Base-by-base conservation (phyloP, 2,888 invertebrate species). In the Scelioninae gen. 2 region DNA sequence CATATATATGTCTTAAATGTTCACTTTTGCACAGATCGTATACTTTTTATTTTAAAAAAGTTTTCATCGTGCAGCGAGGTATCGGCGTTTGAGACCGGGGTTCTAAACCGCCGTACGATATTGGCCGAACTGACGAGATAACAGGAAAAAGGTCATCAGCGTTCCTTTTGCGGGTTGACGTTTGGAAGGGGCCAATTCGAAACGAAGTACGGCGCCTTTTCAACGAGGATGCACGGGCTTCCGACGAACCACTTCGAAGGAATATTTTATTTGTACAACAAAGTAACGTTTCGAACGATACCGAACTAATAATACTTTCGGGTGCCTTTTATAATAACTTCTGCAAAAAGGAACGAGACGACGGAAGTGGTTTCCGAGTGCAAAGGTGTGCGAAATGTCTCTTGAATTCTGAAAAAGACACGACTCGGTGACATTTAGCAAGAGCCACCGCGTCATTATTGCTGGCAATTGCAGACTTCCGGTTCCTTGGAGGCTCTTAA, bases 401-500 rank as follows among this genome's bases (percentile, higher is more conserved):
- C 73, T 76, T 63, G 52, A 78, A 77, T 77, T 75, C 73, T 69
- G 77, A 77, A 76, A 76, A 37, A 60, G 68, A 33, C 73, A 31
- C 67, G 61, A 61, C 73, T 50, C 55, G 48, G 63, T 60, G 72
- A 75, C 64, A 71, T 68, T 74, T 45, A 39, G 43, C 52, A n/a
- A 48, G 13, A 46, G 13, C 28, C 28, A 15, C 16, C 9, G 63
- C 73, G 68, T 77, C 65, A 67, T 79, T 75, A 77, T 73, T 6
- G 73, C 70, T 52, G 77, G 75, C 74, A 78, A 80, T 80, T 76
- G 75, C 78, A 77, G 78, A 78, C 80, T 81, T 82, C 82, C 82
- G 82, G 80, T 71, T 75, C 68, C 77, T 81, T 60, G 69, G 76
- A 68, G 63, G 74, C 46, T 52, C 46, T 64, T 55, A 19, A 43